A percentile compares a stretch with the other conserved stretches of the same genome.
phyloP scores from a whole-genome alignment of 2,797 vertebrate genomes.

The Cyclura pinguis region DNA sequence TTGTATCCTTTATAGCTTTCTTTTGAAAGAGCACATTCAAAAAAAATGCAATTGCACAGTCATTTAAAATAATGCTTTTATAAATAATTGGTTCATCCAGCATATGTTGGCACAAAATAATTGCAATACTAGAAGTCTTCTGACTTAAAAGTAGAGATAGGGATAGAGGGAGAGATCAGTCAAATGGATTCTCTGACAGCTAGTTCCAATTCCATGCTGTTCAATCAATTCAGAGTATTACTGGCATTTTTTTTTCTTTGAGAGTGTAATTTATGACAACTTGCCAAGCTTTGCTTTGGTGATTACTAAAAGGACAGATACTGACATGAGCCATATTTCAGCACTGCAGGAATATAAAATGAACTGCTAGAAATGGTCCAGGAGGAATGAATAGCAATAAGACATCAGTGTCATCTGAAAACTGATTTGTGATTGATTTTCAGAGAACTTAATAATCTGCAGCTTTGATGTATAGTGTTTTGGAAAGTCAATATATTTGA shows the following conservation, averaged over 20 bases:
- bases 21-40: conserved; percentile 45
- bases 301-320: conserved; percentile 80
- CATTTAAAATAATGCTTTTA: conserved; percentile 66
- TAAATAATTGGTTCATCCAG: conserved; percentile 62
- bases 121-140: conserved; percentile 56
- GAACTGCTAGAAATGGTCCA: conserved; percentile 73
- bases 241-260: conserved; percentile 80
- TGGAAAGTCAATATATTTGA: conserved; percentile 73
- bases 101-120: conserved; percentile 63
- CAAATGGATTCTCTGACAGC: conserved; percentile 70
- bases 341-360: conserved; percentile 77
- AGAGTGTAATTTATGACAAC: conserved; percentile 79
- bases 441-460: conserved; percentile 72
- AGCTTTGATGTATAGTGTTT: conserved; percentile 73
- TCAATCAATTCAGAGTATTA: conserved; percentile 79
- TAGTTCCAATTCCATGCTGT: conserved; percentile 72
- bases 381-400: conserved; percentile 80
- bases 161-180: conserved; percentile 60
- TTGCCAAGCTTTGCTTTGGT: conserved; percentile 79
- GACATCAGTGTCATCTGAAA: conserved; percentile 80
- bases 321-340: conserved; percentile 78
- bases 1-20: conserved; percentile 42
- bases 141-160: conserved; percentile 44
- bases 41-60: conserved; percentile 42
- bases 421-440: conserved; percentile 81